These are phyloP conservation scores for Jaculus jaculus DNA, from an alignment of 2,113 vertebrate species.

Conservation along the genomic window DNA sequence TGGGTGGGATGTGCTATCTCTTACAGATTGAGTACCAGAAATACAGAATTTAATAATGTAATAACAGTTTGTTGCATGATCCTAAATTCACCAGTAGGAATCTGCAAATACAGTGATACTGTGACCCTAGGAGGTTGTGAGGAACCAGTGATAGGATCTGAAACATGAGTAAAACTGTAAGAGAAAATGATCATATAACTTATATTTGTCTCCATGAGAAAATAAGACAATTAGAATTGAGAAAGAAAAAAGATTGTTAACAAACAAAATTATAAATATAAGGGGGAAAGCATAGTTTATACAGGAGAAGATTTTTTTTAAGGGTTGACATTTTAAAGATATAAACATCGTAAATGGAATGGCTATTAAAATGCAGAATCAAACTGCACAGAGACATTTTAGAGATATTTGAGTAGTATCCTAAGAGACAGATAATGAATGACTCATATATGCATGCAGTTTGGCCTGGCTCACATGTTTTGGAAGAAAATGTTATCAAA, in stretches of 20 bases:
- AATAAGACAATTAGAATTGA: conserved; percentile 15
- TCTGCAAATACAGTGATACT: background rate
- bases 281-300: background rate
- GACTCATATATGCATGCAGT: conserved; percentile 55
- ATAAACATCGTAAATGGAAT: conserved; percentile 54
- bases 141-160: background rate
- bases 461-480: conserved; percentile 70
- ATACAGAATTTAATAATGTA: background rate
- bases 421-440: conserved; percentile 59
- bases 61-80: background rate
- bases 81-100: conserved; percentile 13
- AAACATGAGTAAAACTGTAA: background rate
- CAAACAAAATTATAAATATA: conserved; percentile 42
- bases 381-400: conserved; percentile 30
- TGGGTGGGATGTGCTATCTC: background rate
- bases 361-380: conserved; percentile 60
- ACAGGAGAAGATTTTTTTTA: conserved; percentile 12
- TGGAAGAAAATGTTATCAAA: conserved; percentile 39
- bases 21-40: conserved; percentile 14
- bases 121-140: background rate
- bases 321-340: conserved; percentile 70
- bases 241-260: conserved; percentile 13
- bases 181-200: background rate
- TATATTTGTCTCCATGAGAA: background rate
- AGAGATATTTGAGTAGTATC: conserved; percentile 32